Evolutionary conservation across 37 sponge, comb jelly and placozoan genomes (phyloP), one percentile per base, ranked within the genome.

Genomic region (Eunapius fragilis): DNA sequence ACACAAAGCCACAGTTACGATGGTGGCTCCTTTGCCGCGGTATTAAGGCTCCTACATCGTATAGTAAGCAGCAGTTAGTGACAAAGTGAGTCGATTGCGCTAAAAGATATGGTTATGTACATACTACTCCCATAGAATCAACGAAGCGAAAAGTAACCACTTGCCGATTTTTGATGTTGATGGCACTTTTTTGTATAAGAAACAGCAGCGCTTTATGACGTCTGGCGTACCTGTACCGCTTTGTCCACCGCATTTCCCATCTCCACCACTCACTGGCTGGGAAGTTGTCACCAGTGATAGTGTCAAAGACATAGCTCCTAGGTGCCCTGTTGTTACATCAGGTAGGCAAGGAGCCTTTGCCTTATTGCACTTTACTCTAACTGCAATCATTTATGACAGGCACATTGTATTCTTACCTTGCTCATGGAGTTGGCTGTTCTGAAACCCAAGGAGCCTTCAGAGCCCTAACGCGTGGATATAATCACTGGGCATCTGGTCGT

Each of bases 401-500:
- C 27, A 77, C 31, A 2, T 26, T 76, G n/a, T 85, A 85, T 48
- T 37, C 80, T 13, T 86, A 86, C 47, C 79, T 86, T 30, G 75
- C 86, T 34, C 2, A 25, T 10, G 24, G 67, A 31, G 24, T 36
- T 17, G 28, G 85, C 25, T 48, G 67, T 26, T 19, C 58, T 58
- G 68, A 32, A 24, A n/a, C 28, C n/a, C n/a, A n/a, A 49, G 85
- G 85, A 58, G 28, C 85, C 25, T 71, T 82, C 24, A 14, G 83
- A 73, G 83, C 83, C 9, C 48, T 82, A 2, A 71, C 83, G 33
- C 0, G 83, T n/a, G 83, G 83, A 19, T 82, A 71, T 27, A 45
- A 24, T 12, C 83, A 82, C 72, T 82, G 83, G 83, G 71, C 72
- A 26, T 82, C 83, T 58, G 83, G 73, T 37, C 83, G 73, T 25